These are phyloP conservation scores for Falco naumanni DNA, from an alignment of 2,797 vertebrate species.

Conservation along the genomic window DNA sequence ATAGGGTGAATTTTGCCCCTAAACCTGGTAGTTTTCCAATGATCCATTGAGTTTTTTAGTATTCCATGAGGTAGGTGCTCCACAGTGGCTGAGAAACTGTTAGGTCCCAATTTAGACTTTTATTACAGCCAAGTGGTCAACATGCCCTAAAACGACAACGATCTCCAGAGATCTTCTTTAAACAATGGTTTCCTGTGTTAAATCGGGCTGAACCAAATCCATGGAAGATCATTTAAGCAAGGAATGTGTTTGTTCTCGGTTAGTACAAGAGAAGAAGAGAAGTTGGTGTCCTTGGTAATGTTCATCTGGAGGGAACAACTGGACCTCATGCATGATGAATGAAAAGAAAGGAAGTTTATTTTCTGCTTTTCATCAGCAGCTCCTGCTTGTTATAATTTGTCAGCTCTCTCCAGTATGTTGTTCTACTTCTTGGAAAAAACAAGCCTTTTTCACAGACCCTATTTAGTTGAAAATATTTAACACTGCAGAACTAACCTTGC, in stretches of 20 bases:
- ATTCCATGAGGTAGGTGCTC: background rate
- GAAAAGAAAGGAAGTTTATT: constrained; percentile 19
- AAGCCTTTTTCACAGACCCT: background rate
- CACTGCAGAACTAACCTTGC: background rate
- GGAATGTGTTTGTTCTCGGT: constrained; percentile 1
- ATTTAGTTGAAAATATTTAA: background rate
- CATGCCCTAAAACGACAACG: background rate
- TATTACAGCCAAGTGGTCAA: background rate
- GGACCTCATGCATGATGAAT: background rate
- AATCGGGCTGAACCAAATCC: background rate
- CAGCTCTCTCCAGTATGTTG: background rate
- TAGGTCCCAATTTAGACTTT: background rate
- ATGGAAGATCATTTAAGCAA: background rate
- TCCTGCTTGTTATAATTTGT: constrained; percentile 18
- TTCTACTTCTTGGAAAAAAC: background rate
- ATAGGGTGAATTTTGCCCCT: background rate
- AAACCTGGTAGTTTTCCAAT: background rate
- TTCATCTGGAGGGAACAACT: constrained; percentile 1
- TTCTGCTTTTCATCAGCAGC: constrained; percentile 18
- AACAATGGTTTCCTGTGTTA: background rate
- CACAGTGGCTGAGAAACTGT: background rate
- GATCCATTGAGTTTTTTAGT: background rate
- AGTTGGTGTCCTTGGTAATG: constrained; percentile 5
- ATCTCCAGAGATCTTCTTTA: background rate
- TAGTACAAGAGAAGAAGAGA: background rate